Evolutionary conservation across 1,140 invertebrate species (phyloP), one percentile per base, ranked within the genome.

Genomic region (Caenorhabditis brenneri): DNA sequence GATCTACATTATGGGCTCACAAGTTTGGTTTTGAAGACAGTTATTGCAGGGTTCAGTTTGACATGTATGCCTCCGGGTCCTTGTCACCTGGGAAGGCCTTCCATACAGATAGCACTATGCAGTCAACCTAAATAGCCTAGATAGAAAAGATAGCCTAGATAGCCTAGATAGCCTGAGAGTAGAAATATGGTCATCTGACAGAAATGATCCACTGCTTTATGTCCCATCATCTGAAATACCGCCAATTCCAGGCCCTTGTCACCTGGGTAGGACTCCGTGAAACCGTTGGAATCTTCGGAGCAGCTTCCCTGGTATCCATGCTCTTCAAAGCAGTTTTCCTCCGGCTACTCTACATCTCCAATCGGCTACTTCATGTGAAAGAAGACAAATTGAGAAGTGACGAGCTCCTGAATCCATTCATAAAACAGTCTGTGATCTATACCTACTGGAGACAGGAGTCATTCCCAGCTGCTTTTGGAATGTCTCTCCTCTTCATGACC

Each of bases 401-500:
- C 1, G 24, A 82, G 22, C 15, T 31, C 27, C 6, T 24, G 2
- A 55, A 49, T 36, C 9, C 46, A 3, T 10, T 15, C 7, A 27
- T 79, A 2, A 49, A 48, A 46, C 19, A 79, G 29, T 79, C 78
- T 24, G 78, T 79, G 2, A 22, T 49, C n/a, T 79, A 49, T 6
- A 78, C 79, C n/a, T 85, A 85, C 46, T 85, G 82, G 79, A 2
- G 49, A 1, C 60, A 83, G 39, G 81, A 39, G 46, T 53, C 82
- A 36, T 85, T 85, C 55, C 7, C 48, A 24, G 83, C 85, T 53
- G 79, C 80, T 0, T 53, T 82, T 27, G 86, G 87, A 81, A 84
- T 84, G 65, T 51, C 85, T 27, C 19, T 87, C 2, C 65, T 85
- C 19, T 87, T 79, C 42, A 83, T 84, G 80, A 87, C 84, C 7